phyloP scores from a whole-genome alignment of 1,140 invertebrate genomes.

The Drosophila equinoxialis region DNA sequence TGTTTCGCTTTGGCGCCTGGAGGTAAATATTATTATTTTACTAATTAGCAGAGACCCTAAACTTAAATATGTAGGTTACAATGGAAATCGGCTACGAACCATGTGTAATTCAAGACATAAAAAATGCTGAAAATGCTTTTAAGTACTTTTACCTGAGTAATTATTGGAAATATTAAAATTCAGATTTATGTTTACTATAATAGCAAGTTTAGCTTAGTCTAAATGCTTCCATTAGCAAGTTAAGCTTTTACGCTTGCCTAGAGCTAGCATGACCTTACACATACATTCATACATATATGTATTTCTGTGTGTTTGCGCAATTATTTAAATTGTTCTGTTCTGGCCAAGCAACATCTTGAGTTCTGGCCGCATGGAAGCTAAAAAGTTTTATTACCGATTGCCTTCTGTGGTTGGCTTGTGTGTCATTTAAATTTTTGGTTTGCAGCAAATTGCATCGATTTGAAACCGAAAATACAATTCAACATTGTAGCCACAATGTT shows the following conservation, averaged over 20 bases:
- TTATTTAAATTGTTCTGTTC: conserved; percentile 57
- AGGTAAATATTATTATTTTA: conserved; percentile 62
- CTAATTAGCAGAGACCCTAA: conserved; percentile 46
- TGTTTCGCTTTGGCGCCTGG: conserved; percentile 13
- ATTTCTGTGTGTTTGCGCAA: conserved; percentile 35
- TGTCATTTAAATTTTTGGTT: conserved; percentile 49
- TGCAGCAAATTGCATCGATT: conserved; percentile 54
- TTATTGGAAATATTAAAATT: too few species aligned
- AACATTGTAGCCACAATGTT: conserved; percentile 20
- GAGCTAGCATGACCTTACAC: too few species aligned
- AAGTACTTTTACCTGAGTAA: too few species aligned
- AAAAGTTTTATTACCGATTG: conserved; percentile 39
- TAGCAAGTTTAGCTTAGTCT: too few species aligned
- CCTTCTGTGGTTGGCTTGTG: conserved; percentile 31
- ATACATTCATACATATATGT: not conserved
- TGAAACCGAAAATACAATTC: conserved; percentile 23
- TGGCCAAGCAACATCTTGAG: conserved; percentile 24
- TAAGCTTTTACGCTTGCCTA: too few species aligned
- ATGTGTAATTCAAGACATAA: too few species aligned
- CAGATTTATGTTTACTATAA: too few species aligned
- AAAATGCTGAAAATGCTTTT: too few species aligned
- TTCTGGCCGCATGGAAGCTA: conserved; percentile 16
- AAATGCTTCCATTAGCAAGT: too few species aligned
- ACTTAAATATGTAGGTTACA: too few species aligned
- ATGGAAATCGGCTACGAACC: too few species aligned